Evolutionary conservation across 2,888 invertebrate species (phyloP), one percentile per base, ranked within the genome.

Genomic region (Apoda limacodes): DNA sequence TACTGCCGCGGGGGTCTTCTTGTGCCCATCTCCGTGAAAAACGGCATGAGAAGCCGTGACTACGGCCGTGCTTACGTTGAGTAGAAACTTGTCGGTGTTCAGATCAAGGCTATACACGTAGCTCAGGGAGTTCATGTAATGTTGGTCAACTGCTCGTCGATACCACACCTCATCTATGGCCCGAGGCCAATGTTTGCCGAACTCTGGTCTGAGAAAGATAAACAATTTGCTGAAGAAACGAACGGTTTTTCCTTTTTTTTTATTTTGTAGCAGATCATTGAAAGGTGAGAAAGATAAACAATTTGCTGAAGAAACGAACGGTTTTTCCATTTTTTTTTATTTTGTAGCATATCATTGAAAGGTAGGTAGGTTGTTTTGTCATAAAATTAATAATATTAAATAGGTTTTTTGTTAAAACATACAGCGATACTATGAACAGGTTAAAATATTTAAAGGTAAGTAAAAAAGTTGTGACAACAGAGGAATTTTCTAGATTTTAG

Each of bases 111-210:
- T 75, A 64, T 91, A 94, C 1, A 95, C 91, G 60, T 92, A 94
- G 50, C 91, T 91, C 15, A 88, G 84, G 0, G 88, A 85, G 42
- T 92, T 76, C 9, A 89, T 78, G 54, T 88, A 88, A 66, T 93
- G 88, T 50, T 93, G 92, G 46, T 94, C 93, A 1, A 95, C 93
- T 0, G 95, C 93, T 9, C 93, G 84, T 39, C 88, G 88, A 60
- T 95, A 95, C 93, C 93, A 95, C 10, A 90, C 84, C 62, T 95
- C 94, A 57, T 95, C 93, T 26, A 92, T 93, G 2, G 94, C 88
- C 26, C 85, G 83, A 4, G 88, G 87, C 68, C 90, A 88, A 30
- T 86, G 80, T 40, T 87, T 85, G 38, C 89, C 89, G 53, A 93
- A 93, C 48, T 82, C 82, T 23, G 86, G 86, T 29, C 90, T 90